Base-by-base conservation (phyloP, 2,888 invertebrate species). In the Xestia ashworthii region DNA sequence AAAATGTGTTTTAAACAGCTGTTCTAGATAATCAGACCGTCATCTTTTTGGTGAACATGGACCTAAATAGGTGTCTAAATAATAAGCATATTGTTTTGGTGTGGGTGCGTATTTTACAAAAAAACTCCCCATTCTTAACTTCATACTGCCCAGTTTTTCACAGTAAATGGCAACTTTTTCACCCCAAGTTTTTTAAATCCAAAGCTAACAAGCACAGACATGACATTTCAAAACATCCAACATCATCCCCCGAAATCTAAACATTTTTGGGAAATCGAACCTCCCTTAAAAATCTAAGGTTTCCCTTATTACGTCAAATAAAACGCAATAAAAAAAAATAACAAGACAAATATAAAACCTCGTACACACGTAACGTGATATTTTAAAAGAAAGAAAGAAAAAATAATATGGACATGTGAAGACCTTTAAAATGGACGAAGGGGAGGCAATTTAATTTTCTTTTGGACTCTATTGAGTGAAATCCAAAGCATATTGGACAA, bases 401-500 rank as follows among this genome's bases (percentile, higher is more conserved):
- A 74, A 78, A 55, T 5, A 74, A 72, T 79, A 74, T 87, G 95
- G 94, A 95, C 95, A 93, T 88, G 91, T 87, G 95, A 94, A 95
- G 94, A 94, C 96, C 95, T 96, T 95, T 95, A 96, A 96, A 96
- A 92, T 88, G 90, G 87, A 87, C 83, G 83, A 48, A 91, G 95
- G 93, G 91, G 92, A 90, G 89, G 87, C 94, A 96, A 96, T 96
- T 96, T 95, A 95, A 96, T 96, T 96, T 95, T 90, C 91, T 89
- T 87, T 87, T 91, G 93, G 95, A 93, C 95, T 92, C 92, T 91
- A 94, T 95, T 94, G 95, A 94, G 93, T 93, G 95, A 95, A 96
- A 96, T 96, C 95, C 93, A 91, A 94, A 96, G 95, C 95, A 96
- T 95, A 95, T 95, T 94, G 96, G 93, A 93, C 93, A 92, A 90